phyloP scores from a whole-genome alignment of 2,888 invertebrate species.

The Ennomos quercinarius region DNA sequence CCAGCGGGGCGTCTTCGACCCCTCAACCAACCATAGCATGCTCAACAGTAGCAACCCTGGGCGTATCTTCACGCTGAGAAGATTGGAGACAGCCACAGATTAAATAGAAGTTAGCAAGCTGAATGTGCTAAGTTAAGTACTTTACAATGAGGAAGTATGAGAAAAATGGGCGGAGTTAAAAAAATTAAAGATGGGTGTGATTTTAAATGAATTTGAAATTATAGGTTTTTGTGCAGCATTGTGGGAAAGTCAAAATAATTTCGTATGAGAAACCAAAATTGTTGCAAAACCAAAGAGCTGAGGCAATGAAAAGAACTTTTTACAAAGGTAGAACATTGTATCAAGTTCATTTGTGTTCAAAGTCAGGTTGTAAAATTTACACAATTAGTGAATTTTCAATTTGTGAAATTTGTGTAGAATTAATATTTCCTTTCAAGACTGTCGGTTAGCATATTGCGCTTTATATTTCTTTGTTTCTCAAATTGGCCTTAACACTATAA shows the following conservation, averaged over 20 bases:
- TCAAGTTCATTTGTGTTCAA: too few relatives aligned
- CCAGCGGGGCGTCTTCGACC: constrained; percentile 62
- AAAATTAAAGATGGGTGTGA: constrained; percentile 31
- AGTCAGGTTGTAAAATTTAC: too few relatives aligned
- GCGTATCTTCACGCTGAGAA: constrained; percentile 68
- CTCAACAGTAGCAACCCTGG: constrained; percentile 32
- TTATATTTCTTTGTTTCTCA: too few relatives aligned
- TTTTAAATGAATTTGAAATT: constrained; percentile 34
- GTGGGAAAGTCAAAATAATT: constrained; percentile 32
- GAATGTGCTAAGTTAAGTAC: constrained; percentile 41
- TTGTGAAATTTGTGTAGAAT: too few relatives aligned
- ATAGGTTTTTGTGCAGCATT: constrained; percentile 28
- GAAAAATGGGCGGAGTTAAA: constrained; percentile 52
- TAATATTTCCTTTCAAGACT: too few relatives aligned
- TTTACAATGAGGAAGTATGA: constrained; percentile 51
- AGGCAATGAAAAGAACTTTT: too few relatives aligned
- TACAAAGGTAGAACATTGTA: too few relatives aligned
- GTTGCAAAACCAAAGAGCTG: background rate
- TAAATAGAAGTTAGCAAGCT: constrained; percentile 7
- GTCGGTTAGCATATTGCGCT: too few relatives aligned
- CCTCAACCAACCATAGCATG: constrained; percentile 28
- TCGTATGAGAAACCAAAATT: background rate
- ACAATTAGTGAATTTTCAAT: too few relatives aligned
- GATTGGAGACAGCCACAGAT: constrained; percentile 44
- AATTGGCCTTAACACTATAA: too few relatives aligned